Percentiles rank a stretch among this genome's conserved stretches.
phyloP scores from a whole-genome alignment of 2,888 invertebrate genomes.

The Plagodis dolabraria region DNA sequence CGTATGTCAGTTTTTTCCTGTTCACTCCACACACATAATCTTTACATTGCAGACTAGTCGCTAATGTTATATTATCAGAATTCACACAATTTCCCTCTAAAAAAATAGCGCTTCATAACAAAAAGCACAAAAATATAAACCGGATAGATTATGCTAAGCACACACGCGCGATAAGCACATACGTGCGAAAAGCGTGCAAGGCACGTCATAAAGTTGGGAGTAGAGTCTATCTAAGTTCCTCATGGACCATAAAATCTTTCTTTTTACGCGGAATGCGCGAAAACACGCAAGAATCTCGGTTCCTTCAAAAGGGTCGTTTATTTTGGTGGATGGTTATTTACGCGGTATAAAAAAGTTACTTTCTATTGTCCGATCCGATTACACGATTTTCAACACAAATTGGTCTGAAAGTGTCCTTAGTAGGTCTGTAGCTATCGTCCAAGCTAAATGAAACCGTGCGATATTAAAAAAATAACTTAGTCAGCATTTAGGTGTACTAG shows the following conservation, averaged over 20 bases:
- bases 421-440: too few species aligned
- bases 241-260: slow-evolving; percentile 33
- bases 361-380: background rate
- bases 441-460: too few species aligned
- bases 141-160: slow-evolving; percentile 23
- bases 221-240: slow-evolving; percentile 26
- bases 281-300: slow-evolving; percentile 25
- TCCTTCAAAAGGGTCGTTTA: slow-evolving; percentile 25
- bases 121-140: slow-evolving; percentile 26
- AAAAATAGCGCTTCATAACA: slow-evolving; percentile 14
- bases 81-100: background rate
- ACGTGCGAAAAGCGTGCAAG: slow-evolving; percentile 23
- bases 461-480: too few species aligned
- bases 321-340: slow-evolving; percentile 15
- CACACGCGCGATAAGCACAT: slow-evolving; percentile 23
- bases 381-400: background rate
- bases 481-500: too few species aligned
- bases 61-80: too few species aligned
- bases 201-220: slow-evolving; percentile 16
- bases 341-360: background rate
- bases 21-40: too few species aligned
- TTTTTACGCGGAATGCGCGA: slow-evolving; percentile 28
- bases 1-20: too few species aligned
- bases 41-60: too few species aligned
- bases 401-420: too few species aligned